Evolutionary conservation across 2,113 vertebrate species (phyloP), one percentile per base, ranked within the genome.

Genomic region (Lynx canadensis): DNA sequence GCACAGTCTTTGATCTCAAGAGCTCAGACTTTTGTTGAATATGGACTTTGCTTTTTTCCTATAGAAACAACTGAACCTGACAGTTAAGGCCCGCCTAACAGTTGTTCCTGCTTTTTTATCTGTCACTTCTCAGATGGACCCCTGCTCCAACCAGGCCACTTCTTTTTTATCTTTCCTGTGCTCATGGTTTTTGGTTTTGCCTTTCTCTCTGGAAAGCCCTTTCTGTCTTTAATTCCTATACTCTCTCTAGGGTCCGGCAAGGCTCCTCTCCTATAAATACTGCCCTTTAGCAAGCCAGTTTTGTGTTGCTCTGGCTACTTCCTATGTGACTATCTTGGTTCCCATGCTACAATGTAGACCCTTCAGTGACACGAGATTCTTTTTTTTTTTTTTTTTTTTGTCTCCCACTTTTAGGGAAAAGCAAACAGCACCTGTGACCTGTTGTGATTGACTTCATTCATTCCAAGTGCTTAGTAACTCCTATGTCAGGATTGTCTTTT

Each of bases 271-370:
- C 48, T 66, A 0, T 95, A 76, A 81, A 41, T 78, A 36, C 33
- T 82, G 86, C 60, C 55, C 41, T 96, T 66, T 41, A 82, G n/a
- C 71, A 95, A 69, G 36, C n/a, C 84, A 84, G 27, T 65, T 97
- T 76, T 71, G 0, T 96, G 33, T 71, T 68, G 50, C 6, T 78
- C 10, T 91, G 15, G 25, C 45, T 79, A 23, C n/a, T 38, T 74
- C 38, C 79, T 69, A 25, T 31, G 36, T 65, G 60, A 73, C 18
- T 92, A 41, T 63, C 71, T 89, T 82, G 33, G 33, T 74, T 94
- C 66, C 31, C 71, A 4, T 65, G 21, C 57, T 88, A 57, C 33
- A 52, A n/a, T 79, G 29, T 82, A 89, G 76, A 86, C 36, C 31
- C 41, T 41, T 89, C 7, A 14, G 15, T 92, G 29, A 76, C 36